Conservation (phyloP, 2,888 invertebrate species). For the Ypsolopha scabrella region DNA sequence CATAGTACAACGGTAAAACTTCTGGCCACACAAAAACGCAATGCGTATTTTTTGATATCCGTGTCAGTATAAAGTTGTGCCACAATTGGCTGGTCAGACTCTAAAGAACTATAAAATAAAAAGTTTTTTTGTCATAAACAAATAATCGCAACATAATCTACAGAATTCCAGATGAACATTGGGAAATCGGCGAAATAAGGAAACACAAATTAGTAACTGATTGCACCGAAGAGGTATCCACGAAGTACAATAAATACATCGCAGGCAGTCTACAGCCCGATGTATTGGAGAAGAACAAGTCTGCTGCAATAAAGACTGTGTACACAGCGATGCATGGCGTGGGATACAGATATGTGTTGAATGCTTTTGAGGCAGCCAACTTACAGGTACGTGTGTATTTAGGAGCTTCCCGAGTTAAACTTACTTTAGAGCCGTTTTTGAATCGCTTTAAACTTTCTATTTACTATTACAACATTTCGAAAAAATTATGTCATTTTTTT, state of each 20-base stretch:
- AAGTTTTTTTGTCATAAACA: too few relatives aligned
- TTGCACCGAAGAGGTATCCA: conserved; percentile 76
- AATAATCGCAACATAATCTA: conserved; percentile 5
- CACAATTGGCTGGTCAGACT: too few relatives aligned
- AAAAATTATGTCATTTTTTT: too few relatives aligned
- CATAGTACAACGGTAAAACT: too few relatives aligned
- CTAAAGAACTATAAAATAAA: too few relatives aligned
- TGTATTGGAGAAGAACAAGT: conserved; percentile 64
- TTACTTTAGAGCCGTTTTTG: too few relatives aligned
- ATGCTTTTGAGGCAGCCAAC: conserved; percentile 80
- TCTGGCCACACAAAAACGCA: too few relatives aligned
- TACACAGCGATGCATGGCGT: conserved; percentile 99
- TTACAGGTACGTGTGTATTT: conserved; percentile 74
- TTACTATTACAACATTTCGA: too few relatives aligned
- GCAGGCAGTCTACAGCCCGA: conserved; percentile 62
- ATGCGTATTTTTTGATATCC: too few relatives aligned
- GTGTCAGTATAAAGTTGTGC: too few relatives aligned
- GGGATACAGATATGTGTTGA: conserved; percentile 81
- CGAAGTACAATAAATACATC: conserved; percentile 76
- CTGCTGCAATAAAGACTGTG: conserved; percentile 75
- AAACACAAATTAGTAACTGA: conserved; percentile 71
- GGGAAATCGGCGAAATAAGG: conserved; percentile 76
- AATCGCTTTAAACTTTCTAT: too few relatives aligned
- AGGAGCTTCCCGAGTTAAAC: too few relatives aligned
- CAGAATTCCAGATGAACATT: conserved; percentile 80